A percentile compares a stretch with the other conserved stretches of the same genome.
Conservation (phyloP, 30 jellyfish, hydroid and myxozoan genomes). For the Aurelia aurita complex sp. Pacific region DNA sequence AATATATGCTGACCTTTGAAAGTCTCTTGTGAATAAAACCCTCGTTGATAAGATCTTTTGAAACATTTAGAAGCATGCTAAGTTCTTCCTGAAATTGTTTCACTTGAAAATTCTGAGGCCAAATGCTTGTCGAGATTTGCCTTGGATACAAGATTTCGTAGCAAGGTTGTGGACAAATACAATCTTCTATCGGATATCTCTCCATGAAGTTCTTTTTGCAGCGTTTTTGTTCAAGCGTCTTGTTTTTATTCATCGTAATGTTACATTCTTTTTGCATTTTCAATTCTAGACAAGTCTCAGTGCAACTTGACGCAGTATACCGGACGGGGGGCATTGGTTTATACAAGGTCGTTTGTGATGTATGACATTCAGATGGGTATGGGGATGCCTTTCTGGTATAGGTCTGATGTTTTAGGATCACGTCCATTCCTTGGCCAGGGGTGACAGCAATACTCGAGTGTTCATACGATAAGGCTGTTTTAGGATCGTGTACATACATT, state of each 20-base stretch:
- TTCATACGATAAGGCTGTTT: not conserved
- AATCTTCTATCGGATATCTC: constrained; percentile 17
- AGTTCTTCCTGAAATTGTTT: constrained; percentile 14
- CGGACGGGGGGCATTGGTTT: constrained; percentile 8
- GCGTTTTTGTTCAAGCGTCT: not conserved
- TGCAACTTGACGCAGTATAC: constrained; percentile 32
- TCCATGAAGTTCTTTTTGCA: constrained; percentile 10
- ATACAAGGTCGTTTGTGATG: constrained; percentile 33
- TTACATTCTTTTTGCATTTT: constrained; percentile 23
- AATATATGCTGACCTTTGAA: constrained; percentile 33
- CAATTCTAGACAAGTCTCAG: constrained; percentile 15
- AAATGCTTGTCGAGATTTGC: constrained; percentile 5
- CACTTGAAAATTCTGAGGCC: constrained; percentile 40
- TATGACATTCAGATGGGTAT: constrained; percentile 46
- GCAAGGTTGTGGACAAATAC: constrained; percentile 53
- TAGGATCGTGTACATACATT: constrained; percentile 38
- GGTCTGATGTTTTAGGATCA: constrained; percentile 5
- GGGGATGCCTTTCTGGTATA: constrained; percentile 29
- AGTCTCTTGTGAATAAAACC: constrained; percentile 13
- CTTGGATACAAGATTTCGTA: constrained; percentile 17
- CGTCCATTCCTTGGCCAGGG: constrained; percentile 33
- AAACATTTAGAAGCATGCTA: not conserved
- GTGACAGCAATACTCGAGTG: constrained; percentile 12
- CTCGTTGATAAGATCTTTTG: not conserved
- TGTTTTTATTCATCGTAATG: not conserved